A percentile compares a stretch with the other conserved stretches of the same genome.
phyloP scores from a whole-genome alignment of 64 coral and sea anemone species.

The Porites lutea region DNA sequence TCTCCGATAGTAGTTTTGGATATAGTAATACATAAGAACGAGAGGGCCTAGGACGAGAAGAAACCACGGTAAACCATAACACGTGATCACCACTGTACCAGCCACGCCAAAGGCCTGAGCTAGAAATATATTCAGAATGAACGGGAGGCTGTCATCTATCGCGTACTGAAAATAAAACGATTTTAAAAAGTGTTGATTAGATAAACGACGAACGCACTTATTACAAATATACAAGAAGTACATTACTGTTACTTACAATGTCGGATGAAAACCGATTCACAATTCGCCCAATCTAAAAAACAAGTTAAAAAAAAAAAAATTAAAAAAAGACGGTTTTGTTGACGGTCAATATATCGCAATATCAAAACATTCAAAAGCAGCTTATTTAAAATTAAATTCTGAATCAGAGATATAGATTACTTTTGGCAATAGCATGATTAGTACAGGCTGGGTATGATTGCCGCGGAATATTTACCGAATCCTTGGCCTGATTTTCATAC shows the following conservation, averaged over 20 bases:
- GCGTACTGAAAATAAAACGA: slow-evolving; percentile 75
- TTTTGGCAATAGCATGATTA: too few species aligned
- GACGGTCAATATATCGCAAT: background rate
- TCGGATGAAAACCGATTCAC: slow-evolving; percentile 97
- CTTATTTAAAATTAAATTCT: too few species aligned
- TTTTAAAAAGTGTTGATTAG: background rate
- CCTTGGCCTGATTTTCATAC: too few species aligned
- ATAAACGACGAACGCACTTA: too few species aligned
- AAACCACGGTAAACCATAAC: slow-evolving; percentile 98
- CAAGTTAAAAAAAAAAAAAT: background rate
- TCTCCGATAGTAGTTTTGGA: slow-evolving; percentile 94
- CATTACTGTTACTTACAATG: slow-evolving; percentile 65
- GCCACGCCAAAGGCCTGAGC: slow-evolving; percentile 93
- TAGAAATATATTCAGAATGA: slow-evolving; percentile 97
- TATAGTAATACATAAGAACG: slow-evolving; percentile 86
- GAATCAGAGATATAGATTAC: too few species aligned
- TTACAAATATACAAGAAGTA: background rate
- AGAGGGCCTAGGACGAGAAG: slow-evolving; percentile 89
- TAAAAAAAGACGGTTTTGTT: background rate
- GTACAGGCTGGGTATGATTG: too few species aligned
- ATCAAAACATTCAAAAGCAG: too few species aligned
- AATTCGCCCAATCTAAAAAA: slow-evolving; percentile 90
- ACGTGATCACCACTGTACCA: slow-evolving; percentile 94
- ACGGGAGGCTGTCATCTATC: slow-evolving; percentile 95
- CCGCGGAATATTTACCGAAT: too few species aligned